These are phyloP conservation scores for Sinocyclocheilus maitianheensis DNA, from an alignment of 2,113 vertebrate species.

Conservation along the genomic window DNA sequence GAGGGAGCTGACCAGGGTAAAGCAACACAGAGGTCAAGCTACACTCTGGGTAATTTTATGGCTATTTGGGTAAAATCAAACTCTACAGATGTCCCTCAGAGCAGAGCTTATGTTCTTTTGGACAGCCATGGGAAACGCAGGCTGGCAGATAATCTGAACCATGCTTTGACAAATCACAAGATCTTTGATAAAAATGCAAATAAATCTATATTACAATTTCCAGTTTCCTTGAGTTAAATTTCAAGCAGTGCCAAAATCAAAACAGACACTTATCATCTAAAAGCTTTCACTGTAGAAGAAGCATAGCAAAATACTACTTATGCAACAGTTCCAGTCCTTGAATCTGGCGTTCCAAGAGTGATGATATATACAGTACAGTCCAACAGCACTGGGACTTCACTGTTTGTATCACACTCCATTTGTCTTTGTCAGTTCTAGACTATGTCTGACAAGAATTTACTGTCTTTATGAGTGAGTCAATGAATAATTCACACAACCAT, in stretches of 20 bases:
- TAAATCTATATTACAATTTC: not conserved
- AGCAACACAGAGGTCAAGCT: slow-evolving; percentile 47
- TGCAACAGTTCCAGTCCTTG: too few relatives aligned
- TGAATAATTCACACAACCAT: too few relatives aligned
- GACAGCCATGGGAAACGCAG: slow-evolving; percentile 45
- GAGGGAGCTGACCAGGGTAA: slow-evolving; percentile 52
- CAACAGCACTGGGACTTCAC: not conserved
- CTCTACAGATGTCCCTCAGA: slow-evolving; percentile 41
- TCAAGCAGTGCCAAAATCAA: not conserved
- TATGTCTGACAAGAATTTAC: too few relatives aligned
- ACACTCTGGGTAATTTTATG: slow-evolving; percentile 51
- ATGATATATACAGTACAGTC: not conserved
- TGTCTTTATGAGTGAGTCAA: not conserved
- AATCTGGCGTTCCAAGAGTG: not conserved
- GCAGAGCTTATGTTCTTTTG: slow-evolving; percentile 24
- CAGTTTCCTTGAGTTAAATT: not conserved
- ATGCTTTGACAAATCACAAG: not conserved
- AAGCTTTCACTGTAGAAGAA: not conserved
- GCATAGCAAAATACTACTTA: too few relatives aligned
- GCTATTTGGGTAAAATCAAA: slow-evolving; percentile 47
- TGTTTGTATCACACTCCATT: not conserved
- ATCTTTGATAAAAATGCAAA: not conserved
- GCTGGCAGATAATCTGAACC: slow-evolving; percentile 31
- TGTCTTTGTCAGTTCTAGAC: not conserved
- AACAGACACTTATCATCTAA: not conserved